phyloP scores from a whole-genome alignment of 2,113 vertebrate genomes.

The Corythornis cristatus region DNA sequence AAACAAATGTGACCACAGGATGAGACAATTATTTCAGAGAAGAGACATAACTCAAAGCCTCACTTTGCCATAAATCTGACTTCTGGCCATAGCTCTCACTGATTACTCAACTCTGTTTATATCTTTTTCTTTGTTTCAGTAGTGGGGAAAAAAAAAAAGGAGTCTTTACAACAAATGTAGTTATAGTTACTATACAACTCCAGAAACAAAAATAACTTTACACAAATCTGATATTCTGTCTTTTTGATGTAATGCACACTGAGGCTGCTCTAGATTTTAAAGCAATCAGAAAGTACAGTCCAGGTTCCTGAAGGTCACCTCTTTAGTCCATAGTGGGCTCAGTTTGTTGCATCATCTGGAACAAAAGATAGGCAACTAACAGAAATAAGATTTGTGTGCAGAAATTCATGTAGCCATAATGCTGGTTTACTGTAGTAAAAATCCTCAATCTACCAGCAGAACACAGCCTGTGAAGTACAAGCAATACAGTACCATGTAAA shows the following conservation, averaged over 20 bases:
- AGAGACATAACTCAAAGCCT: background rate
- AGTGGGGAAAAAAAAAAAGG: background rate
- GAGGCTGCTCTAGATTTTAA: background rate
- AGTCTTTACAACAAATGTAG: background rate
- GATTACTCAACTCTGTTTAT: background rate
- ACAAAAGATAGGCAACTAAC: background rate
- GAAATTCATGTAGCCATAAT: background rate
- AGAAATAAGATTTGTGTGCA: background rate
- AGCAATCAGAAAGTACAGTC: background rate
- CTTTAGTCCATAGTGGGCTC: background rate
- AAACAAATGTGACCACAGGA: background rate
- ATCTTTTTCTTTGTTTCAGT: background rate
- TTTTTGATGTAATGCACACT: background rate
- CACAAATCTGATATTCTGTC: background rate
- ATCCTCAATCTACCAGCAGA: background rate
- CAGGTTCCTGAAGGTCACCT: background rate
- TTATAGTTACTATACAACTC: background rate
- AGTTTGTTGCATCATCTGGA: background rate
- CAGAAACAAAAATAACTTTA: background rate
- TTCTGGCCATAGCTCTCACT: background rate
- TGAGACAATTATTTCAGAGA: background rate
- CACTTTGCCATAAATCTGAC: background rate
- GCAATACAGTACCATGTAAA: conserved; percentile 19
- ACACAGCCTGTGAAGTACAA: background rate
- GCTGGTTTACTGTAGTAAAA: background rate